These are phyloP conservation scores for Scomberomorus guttatus DNA, from an alignment of 2,797 vertebrate genomes.

Conservation along the genomic window DNA sequence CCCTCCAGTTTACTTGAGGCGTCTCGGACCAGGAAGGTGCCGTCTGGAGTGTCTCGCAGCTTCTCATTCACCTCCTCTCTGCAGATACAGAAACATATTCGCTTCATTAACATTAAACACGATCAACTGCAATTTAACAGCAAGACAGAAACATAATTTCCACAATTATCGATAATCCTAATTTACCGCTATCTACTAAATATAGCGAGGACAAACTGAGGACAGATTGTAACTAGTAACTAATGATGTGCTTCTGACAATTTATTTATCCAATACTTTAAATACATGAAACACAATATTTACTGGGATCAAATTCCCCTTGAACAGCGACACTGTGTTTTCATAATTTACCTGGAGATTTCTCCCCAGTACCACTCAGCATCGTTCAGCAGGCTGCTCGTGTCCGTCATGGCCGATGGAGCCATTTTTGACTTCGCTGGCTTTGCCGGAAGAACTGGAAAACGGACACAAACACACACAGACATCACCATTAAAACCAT, in stretches of 20 bases:
- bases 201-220: background rate
- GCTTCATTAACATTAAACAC: background rate
- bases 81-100: slow-evolving; percentile 27
- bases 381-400: slow-evolving; percentile 81
- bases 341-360: slow-evolving; percentile 90
- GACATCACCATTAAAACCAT: background rate
- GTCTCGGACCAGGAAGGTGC: slow-evolving; percentile 93
- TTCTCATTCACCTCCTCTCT: slow-evolving; percentile 97
- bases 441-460: slow-evolving; percentile 91
- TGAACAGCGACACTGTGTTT: background rate
- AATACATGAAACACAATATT: background rate
- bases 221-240: background rate
- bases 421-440: slow-evolving; percentile 87
- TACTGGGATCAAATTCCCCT: background rate
- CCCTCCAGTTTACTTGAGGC: slow-evolving; percentile 95
- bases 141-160: background rate
- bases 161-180: background rate
- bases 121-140: background rate
- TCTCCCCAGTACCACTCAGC: slow-evolving; percentile 98
- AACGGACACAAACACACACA: slow-evolving; percentile 25
- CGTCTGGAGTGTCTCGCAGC: slow-evolving; percentile 92
- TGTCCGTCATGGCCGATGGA: slow-evolving; percentile 76
- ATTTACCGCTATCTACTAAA: background rate
- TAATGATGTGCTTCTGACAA: background rate
- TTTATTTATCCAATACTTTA: background rate